A percentile compares a stretch with the other conserved stretches of the same genome.
Evolutionary conservation across 1,140 invertebrate genomes (phyloP).

Genomic region (Paralvinella palmiformis): DNA sequence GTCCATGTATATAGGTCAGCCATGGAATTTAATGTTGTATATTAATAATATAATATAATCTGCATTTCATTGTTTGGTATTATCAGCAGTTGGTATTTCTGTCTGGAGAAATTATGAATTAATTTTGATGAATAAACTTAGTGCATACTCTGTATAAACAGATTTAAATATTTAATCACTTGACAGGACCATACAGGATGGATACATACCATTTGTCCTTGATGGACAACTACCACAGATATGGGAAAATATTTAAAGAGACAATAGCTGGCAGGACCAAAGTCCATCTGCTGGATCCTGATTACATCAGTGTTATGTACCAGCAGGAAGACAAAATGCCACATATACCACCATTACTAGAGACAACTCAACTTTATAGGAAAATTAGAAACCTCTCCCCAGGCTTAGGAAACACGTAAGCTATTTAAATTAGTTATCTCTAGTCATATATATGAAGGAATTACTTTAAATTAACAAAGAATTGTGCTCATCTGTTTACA

Average conservation of each 20-base stretch:
- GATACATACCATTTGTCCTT: slow-evolving; percentile 33
- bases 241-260: slow-evolving; percentile 46
- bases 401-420: slow-evolving; percentile 56
- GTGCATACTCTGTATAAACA: too few relatives aligned
- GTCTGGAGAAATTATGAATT: too few relatives aligned
- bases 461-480: background rate
- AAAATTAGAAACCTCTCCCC: slow-evolving; percentile 50
- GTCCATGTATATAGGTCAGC: too few relatives aligned
- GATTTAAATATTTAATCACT: too few relatives aligned
- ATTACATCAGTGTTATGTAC: slow-evolving; percentile 48
- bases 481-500: background rate
- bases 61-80: too few relatives aligned
- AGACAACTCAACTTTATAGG: slow-evolving; percentile 53
- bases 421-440: too few relatives aligned
- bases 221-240: slow-evolving; percentile 33
- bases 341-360: slow-evolving; percentile 52
- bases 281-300: slow-evolving; percentile 53
- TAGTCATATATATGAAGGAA: background rate
- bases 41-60: too few relatives aligned
- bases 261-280: slow-evolving; percentile 34
- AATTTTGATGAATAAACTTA: too few relatives aligned
- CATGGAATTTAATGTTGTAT: too few relatives aligned
- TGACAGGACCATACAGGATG: slow-evolving; percentile 27
- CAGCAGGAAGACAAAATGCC: slow-evolving; percentile 52
- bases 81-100: too few relatives aligned